A percentile compares a stretch with the other conserved stretches of the same genome.
phyloP scores from a whole-genome alignment of 2,113 vertebrate genomes.

The Phasianus colchicus region DNA sequence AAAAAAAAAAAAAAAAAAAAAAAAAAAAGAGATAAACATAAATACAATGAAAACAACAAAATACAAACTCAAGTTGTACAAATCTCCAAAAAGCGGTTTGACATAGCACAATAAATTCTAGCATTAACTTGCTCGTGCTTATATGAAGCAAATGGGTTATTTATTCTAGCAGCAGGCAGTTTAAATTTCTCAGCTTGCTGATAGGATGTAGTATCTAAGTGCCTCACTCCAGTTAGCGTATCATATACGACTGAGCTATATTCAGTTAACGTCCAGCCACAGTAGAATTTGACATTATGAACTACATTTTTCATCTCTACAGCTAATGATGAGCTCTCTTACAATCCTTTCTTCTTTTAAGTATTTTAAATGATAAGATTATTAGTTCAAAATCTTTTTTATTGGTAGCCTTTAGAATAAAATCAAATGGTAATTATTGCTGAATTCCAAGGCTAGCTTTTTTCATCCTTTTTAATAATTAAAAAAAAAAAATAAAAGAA shows the following conservation, averaged over 20 bases:
- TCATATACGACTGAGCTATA: not conserved
- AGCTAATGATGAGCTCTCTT: not conserved
- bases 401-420: constrained; percentile 14
- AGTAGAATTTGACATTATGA: not conserved
- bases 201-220: not conserved
- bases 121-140: not conserved
- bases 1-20: too few relatives aligned
- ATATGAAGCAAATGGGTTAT: not conserved
- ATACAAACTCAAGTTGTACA: not conserved
- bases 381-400: not conserved
- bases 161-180: not conserved
- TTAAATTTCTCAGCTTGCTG: not conserved
- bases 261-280: not conserved
- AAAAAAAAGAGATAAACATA: not conserved
- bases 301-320: not conserved
- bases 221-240: not conserved
- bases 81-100: not conserved
- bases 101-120: not conserved
- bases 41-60: not conserved
- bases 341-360: not conserved
- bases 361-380: not conserved
- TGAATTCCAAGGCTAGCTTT: not conserved
- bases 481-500: not conserved
- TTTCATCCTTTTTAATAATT: not conserved
- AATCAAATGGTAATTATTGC: not conserved